These are phyloP conservation scores for Meles meles DNA, from an alignment of 2,113 vertebrate genomes.

Conservation along the genomic window DNA sequence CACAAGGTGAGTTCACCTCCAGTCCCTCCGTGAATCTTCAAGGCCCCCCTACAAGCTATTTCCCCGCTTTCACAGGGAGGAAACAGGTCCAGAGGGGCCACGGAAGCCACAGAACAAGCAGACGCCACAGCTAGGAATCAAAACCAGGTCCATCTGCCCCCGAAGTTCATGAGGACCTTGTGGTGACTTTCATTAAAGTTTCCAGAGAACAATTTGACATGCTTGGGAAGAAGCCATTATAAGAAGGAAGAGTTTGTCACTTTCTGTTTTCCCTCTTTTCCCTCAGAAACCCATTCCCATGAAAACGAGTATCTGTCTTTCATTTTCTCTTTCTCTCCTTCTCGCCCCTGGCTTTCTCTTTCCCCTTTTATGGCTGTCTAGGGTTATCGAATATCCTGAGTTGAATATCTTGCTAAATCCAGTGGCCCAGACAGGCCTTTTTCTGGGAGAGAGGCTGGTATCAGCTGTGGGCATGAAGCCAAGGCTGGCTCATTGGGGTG, in stretches of 20 bases:
- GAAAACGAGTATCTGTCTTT: not conserved
- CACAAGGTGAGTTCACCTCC: no score
- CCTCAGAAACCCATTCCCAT: not conserved
- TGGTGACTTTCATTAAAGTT: not conserved
- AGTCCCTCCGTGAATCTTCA: not conserved
- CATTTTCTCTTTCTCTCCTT: not conserved
- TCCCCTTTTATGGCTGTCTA: not conserved
- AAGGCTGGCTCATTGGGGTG: not conserved
- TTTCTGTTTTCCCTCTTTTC: not conserved
- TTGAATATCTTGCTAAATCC: not conserved
- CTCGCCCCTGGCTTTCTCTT: not conserved
- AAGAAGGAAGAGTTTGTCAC: not conserved
- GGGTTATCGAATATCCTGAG: not conserved
- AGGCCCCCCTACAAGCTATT: not conserved
- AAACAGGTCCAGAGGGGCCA: not conserved
- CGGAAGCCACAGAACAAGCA: not conserved
- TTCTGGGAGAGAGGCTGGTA: not conserved
- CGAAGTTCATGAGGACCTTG: not conserved
- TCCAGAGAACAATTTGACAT: not conserved
- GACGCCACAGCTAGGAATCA: not conserved
- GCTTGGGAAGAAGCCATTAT: not conserved
- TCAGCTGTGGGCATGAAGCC: not conserved
- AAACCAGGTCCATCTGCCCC: not conserved
- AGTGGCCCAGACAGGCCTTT: not conserved
- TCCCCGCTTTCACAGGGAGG: not conserved